Percentiles rank a stretch among this genome's conserved stretches.
Conservation (phyloP, 2,888 invertebrate species). For the Rhimphoctona megacephalus region DNA sequence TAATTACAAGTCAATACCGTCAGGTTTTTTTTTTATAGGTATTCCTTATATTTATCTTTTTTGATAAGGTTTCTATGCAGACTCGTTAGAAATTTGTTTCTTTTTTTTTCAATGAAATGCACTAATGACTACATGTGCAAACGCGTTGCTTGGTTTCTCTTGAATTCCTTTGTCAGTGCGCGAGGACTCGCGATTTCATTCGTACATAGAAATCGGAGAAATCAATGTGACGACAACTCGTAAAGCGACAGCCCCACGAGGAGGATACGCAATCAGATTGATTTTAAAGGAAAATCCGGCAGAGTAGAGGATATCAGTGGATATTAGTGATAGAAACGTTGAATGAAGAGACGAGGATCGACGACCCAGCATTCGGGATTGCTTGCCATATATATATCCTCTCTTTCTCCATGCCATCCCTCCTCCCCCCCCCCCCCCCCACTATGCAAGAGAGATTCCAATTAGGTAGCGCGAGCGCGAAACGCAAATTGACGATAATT, state of each 20-base stretch:
- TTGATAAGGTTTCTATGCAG: not conserved
- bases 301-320: conserved; percentile 33
- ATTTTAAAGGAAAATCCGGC: conserved; percentile 32
- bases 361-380: conserved; percentile 41
- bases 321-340: conserved; percentile 28
- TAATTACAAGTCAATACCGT: conserved; percentile 15
- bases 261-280: conserved; percentile 22
- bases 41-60: not conserved
- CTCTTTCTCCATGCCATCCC: conserved; percentile 19
- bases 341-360: conserved; percentile 56
- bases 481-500: conserved; percentile 72
- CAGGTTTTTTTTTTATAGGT: not conserved
- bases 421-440: conserved; percentile 11
- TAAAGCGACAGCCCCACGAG: conserved; percentile 24
- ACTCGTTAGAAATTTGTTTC: conserved; percentile 10
- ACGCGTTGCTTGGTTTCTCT: conserved; percentile 13
- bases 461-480: conserved; percentile 68
- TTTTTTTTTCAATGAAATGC: conserved; percentile 2
- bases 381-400: conserved; percentile 24
- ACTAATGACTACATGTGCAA: conserved; percentile 19
- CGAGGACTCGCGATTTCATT: not conserved
- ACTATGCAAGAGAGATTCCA: conserved; percentile 69
- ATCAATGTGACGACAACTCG: conserved; percentile 6
- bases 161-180: conserved; percentile 11
- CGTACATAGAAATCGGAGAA: conserved; percentile 15